These are phyloP conservation scores for Halichondria panicea DNA, from an alignment of 37 sponge, comb jelly and placozoan species.

Conservation along the genomic window DNA sequence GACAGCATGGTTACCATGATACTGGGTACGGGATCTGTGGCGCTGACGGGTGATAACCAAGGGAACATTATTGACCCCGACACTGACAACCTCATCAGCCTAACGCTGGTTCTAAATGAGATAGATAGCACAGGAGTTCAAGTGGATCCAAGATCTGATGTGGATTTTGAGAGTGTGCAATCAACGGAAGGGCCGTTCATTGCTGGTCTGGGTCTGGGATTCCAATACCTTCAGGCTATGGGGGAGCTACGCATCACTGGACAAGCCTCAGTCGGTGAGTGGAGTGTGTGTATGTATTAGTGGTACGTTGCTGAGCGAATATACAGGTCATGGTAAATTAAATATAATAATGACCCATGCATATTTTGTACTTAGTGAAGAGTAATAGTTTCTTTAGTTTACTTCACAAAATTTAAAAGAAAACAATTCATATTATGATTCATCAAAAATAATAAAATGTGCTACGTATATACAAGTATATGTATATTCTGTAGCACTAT, in stretches of 20 bases:
- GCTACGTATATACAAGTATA: too few species aligned
- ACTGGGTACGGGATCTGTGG: constrained; percentile 2
- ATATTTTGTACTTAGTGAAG: too few species aligned
- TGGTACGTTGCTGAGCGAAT: too few species aligned
- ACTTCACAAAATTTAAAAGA: too few species aligned
- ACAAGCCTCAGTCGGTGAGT: constrained; percentile 19
- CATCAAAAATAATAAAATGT: too few species aligned
- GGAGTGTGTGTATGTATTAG: too few species aligned
- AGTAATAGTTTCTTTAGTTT: too few species aligned
- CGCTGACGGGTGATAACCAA: constrained; percentile 19
- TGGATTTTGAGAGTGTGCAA: constrained; percentile 3
- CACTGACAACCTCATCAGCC: background rate
- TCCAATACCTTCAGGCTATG: constrained; percentile 1
- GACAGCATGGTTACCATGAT: constrained; percentile 12
- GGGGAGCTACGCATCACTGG: constrained; percentile 46
- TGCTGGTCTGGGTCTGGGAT: background rate
- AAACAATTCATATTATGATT: too few species aligned
- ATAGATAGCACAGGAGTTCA: constrained; percentile 13
- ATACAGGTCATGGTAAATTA: too few species aligned
- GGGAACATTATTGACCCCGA: constrained; percentile 62
- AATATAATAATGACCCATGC: too few species aligned
- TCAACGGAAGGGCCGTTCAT: background rate
- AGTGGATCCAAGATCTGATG: constrained; percentile 40
- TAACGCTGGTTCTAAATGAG: constrained; percentile 37
- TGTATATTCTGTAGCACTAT: too few species aligned